Conservation (phyloP, 2,113 vertebrate genomes). For the Megaceryle maxima region DNA sequence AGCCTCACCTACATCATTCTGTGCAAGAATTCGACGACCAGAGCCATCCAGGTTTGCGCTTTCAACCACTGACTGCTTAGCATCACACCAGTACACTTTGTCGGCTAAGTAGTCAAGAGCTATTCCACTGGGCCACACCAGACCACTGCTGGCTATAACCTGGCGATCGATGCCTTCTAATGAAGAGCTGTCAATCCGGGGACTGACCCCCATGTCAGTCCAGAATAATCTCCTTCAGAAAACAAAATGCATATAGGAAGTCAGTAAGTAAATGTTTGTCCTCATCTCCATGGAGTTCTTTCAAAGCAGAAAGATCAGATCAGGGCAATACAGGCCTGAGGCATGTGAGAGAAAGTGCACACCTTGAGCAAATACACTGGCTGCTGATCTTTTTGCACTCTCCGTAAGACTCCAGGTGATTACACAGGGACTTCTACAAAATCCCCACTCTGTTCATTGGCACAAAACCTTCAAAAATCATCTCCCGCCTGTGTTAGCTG, state of each 20-base stretch:
- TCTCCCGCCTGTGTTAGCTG: background rate
- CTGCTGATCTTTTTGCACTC: background rate
- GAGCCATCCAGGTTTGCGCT: constrained; percentile 86
- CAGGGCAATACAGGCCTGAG: background rate
- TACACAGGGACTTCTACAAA: background rate
- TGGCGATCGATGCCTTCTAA: constrained; percentile 78
- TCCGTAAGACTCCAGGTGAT: background rate
- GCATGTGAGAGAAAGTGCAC: background rate
- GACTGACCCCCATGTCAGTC: constrained; percentile 83
- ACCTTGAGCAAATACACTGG: background rate
- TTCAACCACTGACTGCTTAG: constrained; percentile 80
- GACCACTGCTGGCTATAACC: constrained; percentile 74
- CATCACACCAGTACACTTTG: constrained; percentile 90
- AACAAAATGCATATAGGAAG: constrained; percentile 53
- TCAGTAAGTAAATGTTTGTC: constrained; percentile 35
- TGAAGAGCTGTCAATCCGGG: constrained; percentile 83
- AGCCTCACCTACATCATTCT: constrained; percentile 97
- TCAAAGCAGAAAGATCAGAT: background rate
- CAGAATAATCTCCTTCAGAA: constrained; percentile 91
- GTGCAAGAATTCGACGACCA: constrained; percentile 78
- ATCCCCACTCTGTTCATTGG: background rate
- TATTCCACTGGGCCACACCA: constrained; percentile 86
- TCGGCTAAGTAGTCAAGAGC: constrained; percentile 82
- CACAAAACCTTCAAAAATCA: background rate
- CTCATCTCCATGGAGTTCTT: background rate